These are phyloP conservation scores for Dinocampus coccinellae DNA, from an alignment of 2,888 invertebrate species.

Conservation along the genomic window DNA sequence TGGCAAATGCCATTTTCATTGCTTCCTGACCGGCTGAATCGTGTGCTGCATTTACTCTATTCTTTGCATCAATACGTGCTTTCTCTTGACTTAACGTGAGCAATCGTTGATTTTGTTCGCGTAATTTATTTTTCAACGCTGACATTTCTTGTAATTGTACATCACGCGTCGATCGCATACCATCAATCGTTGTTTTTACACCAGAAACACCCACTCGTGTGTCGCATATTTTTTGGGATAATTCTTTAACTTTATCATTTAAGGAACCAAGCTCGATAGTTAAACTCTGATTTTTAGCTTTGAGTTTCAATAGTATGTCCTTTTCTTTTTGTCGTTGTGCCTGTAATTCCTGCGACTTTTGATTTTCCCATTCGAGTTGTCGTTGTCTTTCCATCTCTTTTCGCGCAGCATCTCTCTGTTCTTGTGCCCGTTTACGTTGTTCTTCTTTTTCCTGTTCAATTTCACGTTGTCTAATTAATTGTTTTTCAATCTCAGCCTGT, in stretches of 20 bases:
- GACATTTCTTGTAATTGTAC: slow-evolving; percentile 89
- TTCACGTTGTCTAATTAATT: slow-evolving; percentile 83
- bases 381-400: slow-evolving; percentile 94
- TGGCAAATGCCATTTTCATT: slow-evolving; percentile 75
- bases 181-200: slow-evolving; percentile 95
- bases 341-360: slow-evolving; percentile 87
- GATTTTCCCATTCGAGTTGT: slow-evolving; percentile 96
- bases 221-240: slow-evolving; percentile 85
- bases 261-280: slow-evolving; percentile 78
- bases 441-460: slow-evolving; percentile 82
- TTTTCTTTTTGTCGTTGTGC: slow-evolving; percentile 88
- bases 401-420: slow-evolving; percentile 84
- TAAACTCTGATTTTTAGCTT: slow-evolving; percentile 88
- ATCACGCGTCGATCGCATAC: slow-evolving; percentile 94
- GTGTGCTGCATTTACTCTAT: slow-evolving; percentile 71
- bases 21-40: slow-evolving; percentile 72
- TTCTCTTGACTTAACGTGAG: slow-evolving; percentile 87
- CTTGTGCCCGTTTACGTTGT: slow-evolving; percentile 82
- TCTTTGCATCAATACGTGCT: slow-evolving; percentile 82
- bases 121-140: slow-evolving; percentile 83
- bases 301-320: slow-evolving; percentile 85
- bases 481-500: slow-evolving; percentile 88
- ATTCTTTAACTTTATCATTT: slow-evolving; percentile 81
- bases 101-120: slow-evolving; percentile 87
- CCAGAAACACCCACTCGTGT: slow-evolving; percentile 89